Conservation (phyloP, 2,113 vertebrate species). For the Caracal caracal region DNA sequence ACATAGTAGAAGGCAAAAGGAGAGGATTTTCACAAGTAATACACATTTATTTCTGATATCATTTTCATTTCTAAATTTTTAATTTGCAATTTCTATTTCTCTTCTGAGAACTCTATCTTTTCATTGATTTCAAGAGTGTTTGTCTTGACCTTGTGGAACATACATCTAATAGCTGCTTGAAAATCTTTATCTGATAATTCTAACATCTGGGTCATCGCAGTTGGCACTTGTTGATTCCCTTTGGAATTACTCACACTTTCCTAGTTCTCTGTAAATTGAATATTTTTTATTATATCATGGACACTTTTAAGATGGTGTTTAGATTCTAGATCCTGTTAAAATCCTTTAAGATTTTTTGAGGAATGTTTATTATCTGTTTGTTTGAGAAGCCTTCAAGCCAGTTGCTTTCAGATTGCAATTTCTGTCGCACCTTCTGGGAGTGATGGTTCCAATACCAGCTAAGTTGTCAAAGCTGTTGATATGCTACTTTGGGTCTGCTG, state of each 20-base stretch:
- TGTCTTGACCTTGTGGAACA: background rate
- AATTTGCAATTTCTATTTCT: conserved; percentile 1
- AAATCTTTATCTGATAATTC: background rate
- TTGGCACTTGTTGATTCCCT: background rate
- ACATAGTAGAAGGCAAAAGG: background rate
- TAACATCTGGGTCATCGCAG: background rate
- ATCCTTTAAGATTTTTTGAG: background rate
- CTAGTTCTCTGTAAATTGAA: background rate
- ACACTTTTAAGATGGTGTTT: background rate
- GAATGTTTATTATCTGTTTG: background rate
- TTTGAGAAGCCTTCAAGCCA: background rate
- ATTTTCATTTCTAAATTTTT: background rate
- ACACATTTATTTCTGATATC: background rate
- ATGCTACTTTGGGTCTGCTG: background rate
- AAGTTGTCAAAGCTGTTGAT: background rate
- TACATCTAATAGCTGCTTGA: background rate
- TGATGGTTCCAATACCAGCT: background rate
- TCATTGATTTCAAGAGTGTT: background rate
- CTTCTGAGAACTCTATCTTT: background rate
- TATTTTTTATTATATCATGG: background rate
- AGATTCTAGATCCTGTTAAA: background rate
- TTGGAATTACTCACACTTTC: background rate
- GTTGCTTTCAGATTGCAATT: background rate
- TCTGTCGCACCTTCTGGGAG: background rate
- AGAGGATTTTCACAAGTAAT: background rate